Evolutionary conservation across 2,797 vertebrate species (phyloP).

Genomic region (Phoeniculus purpureus): DNA sequence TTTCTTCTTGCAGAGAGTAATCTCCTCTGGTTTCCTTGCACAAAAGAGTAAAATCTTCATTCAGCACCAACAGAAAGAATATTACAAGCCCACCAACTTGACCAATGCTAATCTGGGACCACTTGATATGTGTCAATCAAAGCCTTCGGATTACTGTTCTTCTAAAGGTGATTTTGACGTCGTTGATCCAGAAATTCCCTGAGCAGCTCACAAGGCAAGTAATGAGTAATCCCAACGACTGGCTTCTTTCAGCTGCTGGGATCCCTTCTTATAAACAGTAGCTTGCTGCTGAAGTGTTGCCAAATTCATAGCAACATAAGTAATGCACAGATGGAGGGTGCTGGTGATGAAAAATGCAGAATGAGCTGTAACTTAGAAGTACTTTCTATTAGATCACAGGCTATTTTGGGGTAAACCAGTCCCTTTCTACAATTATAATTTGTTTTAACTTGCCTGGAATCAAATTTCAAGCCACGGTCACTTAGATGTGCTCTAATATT

Average conservation of each 20-base stretch:
- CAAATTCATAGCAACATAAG: conserved; percentile 57
- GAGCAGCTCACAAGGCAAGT: conserved; percentile 36
- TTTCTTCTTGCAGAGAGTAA: neutral
- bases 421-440: neutral
- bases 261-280: conserved; percentile 68
- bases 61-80: neutral
- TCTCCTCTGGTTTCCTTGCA: neutral
- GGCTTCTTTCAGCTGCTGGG: conserved; percentile 44
- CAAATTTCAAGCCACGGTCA: conserved; percentile 7
- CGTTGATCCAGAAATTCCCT: conserved; percentile 1
- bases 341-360: conserved; percentile 30
- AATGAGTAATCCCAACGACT: conserved; percentile 15
- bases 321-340: conserved; percentile 48
- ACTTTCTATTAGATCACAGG: conserved; percentile 35
- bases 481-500: neutral
- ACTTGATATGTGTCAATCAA: neutral
- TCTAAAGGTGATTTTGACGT: conserved; percentile 7
- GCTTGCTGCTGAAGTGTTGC: conserved; percentile 16
- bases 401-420: conserved; percentile 21
- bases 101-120: neutral
- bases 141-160: neutral
- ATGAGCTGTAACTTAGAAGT: conserved; percentile 33
- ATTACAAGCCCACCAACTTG: neutral
- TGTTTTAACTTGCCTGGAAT: neutral
- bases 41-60: neutral